Evolutionary conservation across 2,888 invertebrate genomes (phyloP), one percentile per base, ranked within the genome.

Genomic region (Scaptodrosophila latifasciaeformis): DNA sequence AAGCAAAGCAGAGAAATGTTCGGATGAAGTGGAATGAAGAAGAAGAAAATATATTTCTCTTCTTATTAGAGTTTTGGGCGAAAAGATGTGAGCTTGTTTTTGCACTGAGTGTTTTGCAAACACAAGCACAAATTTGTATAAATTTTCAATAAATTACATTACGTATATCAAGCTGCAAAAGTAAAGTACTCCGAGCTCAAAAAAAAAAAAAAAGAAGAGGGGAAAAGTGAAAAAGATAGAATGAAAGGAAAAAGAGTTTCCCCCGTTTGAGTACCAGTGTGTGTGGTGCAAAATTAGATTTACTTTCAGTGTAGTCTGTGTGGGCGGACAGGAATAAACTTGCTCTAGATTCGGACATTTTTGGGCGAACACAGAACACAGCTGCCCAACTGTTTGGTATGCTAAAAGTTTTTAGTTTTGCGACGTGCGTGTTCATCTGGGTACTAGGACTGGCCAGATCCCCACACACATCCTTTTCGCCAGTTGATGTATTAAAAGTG

Each of bases 91-190:
- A n/a, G n/a, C n/a, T 24, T 24, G 24, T 24, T 24, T 24, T 24
- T 24, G 3, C 24, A 7, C 4, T 24, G 24, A 24, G 24, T 24
- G 49, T 62, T 69, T 47, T 66, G 67, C 67, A 59, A 55, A 70
- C 54, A 57, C 59, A 67, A 65, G 63, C 70, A 58, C 37, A 70
- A 69, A 68, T 68, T 69, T 66, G 66, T 57, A 66, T 60, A 69
- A 69, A 66, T 66, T 55, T 57, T 61, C 70, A 59, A 65, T 68
- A 68, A 68, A 69, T 68, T 69, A 68, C 68, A 68, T 62, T 62
- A 67, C 24, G 24, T 24, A 24, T 68, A 67, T 67, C 68, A 64
- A 67, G 64, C 53, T 64, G 55, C 42, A 62, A 64, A 55, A 24
- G 24, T 24, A 24, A 24, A 24, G 24, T 24, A 24, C 24, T 5